phyloP scores from a whole-genome alignment of 2,113 vertebrate species.

The Alces alces region DNA sequence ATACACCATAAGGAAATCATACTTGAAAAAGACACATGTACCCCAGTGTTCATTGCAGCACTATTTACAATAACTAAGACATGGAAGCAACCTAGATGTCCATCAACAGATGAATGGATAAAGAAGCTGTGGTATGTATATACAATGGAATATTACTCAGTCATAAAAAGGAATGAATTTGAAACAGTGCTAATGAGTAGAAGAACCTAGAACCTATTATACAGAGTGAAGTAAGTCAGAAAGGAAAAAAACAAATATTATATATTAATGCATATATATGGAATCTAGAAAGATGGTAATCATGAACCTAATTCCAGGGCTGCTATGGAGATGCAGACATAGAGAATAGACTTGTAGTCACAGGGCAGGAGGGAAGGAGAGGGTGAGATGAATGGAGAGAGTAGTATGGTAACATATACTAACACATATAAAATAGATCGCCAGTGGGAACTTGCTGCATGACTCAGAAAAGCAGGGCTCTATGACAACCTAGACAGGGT shows the following conservation, averaged over 20 bases:
- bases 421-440: neutral
- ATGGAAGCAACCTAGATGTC: neutral
- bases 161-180: neutral
- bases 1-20: neutral
- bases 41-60: neutral
- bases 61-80: neutral
- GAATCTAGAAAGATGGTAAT: neutral
- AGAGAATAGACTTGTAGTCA: neutral
- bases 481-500: neutral
- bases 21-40: neutral
- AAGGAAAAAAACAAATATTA: neutral
- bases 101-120: neutral
- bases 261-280: neutral
- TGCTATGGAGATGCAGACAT: neutral
- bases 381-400: neutral
- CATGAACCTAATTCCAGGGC: neutral
- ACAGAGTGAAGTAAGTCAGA: neutral
- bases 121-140: neutral
- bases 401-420: neutral
- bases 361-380: neutral
- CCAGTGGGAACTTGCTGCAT: neutral
- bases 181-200: neutral
- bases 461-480: neutral
- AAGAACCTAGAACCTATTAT: neutral
- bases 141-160: neutral